Percentiles rank a stretch among this genome's conserved stretches.
phyloP scores from a whole-genome alignment of 2,113 vertebrate genomes.

The Caretta caretta region DNA sequence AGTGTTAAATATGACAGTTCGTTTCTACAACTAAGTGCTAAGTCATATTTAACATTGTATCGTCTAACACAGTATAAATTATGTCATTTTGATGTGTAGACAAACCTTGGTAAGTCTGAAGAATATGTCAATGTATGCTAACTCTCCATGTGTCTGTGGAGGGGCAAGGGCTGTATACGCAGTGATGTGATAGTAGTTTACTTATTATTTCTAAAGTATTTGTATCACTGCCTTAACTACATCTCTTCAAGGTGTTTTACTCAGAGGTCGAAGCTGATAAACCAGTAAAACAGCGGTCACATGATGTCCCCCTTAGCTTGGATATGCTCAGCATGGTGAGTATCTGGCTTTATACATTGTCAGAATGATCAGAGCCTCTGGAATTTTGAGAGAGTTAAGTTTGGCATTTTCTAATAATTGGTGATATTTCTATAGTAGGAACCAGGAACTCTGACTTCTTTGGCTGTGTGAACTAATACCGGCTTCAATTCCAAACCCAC shows the following conservation, averaged over 20 bases:
- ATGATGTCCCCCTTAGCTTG: constrained; percentile 83
- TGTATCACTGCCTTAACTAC: background rate
- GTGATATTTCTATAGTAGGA: background rate
- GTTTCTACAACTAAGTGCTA: background rate
- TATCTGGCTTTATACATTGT: constrained; percentile 41
- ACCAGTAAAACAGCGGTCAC: constrained; percentile 75
- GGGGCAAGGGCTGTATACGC: rapidly evolving
- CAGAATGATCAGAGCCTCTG: background rate
- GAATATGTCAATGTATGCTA: background rate
- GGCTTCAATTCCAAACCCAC: background rate
- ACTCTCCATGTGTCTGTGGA: background rate
- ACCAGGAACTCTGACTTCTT: background rate
- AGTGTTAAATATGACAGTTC: background rate
- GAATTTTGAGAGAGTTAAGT: background rate
- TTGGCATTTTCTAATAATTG: background rate
- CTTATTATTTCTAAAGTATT: background rate
- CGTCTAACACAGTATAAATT: background rate
- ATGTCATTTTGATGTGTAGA: background rate
- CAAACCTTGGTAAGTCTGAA: background rate
- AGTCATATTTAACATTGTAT: background rate
- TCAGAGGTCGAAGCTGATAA: constrained; percentile 83
- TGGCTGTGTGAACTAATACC: background rate
- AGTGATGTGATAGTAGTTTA: background rate
- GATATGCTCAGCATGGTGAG: constrained; percentile 87
- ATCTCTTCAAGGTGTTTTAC: constrained; percentile 88